phyloP scores from a whole-genome alignment of 2,113 vertebrate genomes.

The Mustela nigripes region DNA sequence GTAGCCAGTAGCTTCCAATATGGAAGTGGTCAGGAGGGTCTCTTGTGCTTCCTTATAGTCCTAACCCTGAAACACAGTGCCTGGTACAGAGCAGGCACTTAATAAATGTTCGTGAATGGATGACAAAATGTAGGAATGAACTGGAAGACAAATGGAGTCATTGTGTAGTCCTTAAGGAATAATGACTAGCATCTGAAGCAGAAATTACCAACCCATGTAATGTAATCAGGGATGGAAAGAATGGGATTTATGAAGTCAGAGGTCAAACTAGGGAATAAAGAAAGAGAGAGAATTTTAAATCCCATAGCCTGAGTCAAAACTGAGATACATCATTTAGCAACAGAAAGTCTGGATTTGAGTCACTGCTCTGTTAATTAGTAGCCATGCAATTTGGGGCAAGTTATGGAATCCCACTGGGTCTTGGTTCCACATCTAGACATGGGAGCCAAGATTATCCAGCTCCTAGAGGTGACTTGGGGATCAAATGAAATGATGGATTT shows the following conservation, averaged over 20 bases:
- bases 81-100: background rate
- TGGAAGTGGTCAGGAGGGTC: background rate
- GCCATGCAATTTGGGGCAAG: background rate
- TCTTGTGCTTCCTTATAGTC: background rate
- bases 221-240: background rate
- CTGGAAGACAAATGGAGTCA: background rate
- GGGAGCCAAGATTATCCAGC: background rate
- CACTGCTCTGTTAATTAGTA: conserved; percentile 4
- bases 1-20: background rate
- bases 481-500: conserved; percentile 16
- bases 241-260: background rate
- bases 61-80: background rate
- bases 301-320: conserved; percentile 31
- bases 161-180: background rate
- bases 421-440: conserved; percentile 30
- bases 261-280: background rate
- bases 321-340: background rate
- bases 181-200: background rate
- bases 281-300: conserved; percentile 40
- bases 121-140: background rate
- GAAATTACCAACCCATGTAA: background rate
- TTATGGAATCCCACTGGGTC: background rate
- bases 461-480: background rate
- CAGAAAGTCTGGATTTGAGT: conserved; percentile 48
- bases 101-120: background rate